phyloP scores from a whole-genome alignment of 2,797 vertebrate genomes.

The Neoniphon sammara region DNA sequence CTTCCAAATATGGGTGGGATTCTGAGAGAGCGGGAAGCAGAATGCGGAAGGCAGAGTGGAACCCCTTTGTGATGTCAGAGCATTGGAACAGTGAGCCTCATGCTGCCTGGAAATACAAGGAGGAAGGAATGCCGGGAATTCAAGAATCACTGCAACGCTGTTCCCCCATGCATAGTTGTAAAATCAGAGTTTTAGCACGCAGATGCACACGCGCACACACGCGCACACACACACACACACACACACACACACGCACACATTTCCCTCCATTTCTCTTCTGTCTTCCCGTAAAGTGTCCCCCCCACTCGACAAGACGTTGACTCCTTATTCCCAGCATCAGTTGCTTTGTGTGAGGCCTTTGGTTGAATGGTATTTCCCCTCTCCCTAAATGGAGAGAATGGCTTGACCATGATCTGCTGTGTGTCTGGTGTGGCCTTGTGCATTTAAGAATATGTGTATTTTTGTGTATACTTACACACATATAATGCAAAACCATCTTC shows the following conservation, averaged over 20 bases:
- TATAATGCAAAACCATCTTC: no score
- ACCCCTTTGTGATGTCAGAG: slow-evolving; percentile 80
- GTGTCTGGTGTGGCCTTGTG: background rate
- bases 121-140: slow-evolving; percentile 80
- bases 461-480: no score
- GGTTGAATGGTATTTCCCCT: slow-evolving; percentile 60
- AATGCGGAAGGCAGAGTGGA: slow-evolving; percentile 77
- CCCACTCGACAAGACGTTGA: slow-evolving; percentile 62
- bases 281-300: slow-evolving; percentile 74
- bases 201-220: slow-evolving; percentile 25
- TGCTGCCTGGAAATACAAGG: slow-evolving; percentile 77
- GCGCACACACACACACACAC: slow-evolving; percentile 24
- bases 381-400: slow-evolving; percentile 28
- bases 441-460: background rate
- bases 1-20: slow-evolving; percentile 86
- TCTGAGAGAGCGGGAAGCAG: slow-evolving; percentile 72
- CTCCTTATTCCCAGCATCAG: slow-evolving; percentile 78
- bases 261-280: slow-evolving; percentile 54
- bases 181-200: slow-evolving; percentile 49
- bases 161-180: slow-evolving; percentile 65
- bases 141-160: slow-evolving; percentile 63
- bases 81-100: slow-evolving; percentile 69
- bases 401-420: background rate
- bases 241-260: slow-evolving; percentile 21
- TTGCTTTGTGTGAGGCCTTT: slow-evolving; percentile 69